phyloP scores from a whole-genome alignment of 2,797 vertebrate genomes.

The Chloroceryle inda region DNA sequence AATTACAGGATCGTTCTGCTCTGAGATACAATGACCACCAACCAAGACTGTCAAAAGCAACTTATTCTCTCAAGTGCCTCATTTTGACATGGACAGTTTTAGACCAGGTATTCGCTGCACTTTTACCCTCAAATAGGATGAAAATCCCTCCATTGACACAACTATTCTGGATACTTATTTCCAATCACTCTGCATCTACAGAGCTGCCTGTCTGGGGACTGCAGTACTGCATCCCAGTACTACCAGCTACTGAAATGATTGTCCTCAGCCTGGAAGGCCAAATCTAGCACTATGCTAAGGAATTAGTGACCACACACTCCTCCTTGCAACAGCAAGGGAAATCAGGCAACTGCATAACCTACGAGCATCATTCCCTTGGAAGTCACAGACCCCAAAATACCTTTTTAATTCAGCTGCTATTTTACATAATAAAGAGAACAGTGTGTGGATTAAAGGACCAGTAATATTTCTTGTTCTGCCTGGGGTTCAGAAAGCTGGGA shows the following conservation, averaged over 20 bases:
- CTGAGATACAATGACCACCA: not conserved
- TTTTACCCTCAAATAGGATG: not conserved
- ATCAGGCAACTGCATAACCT: not conserved
- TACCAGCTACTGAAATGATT: not conserved
- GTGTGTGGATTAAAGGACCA: accelerated
- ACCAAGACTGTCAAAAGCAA: not conserved
- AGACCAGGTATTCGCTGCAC: not conserved
- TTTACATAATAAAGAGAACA: not conserved
- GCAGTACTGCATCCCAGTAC: not conserved
- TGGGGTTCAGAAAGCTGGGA: not conserved
- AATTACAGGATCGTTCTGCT: not conserved
- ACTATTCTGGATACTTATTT: not conserved
- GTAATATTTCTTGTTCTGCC: not conserved
- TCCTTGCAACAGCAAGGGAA: not conserved
- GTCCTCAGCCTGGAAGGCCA: not conserved
- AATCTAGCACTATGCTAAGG: not conserved
- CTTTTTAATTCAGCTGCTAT: not conserved
- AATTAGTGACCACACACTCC: not conserved
- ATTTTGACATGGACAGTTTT: not conserved
- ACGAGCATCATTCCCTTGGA: not conserved
- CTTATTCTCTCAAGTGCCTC: not conserved
- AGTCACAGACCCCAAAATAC: not conserved
- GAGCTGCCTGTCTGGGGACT: not conserved
- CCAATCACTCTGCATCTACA: not conserved
- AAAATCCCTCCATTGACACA: not conserved